These are phyloP conservation scores for Proteles cristata DNA, from an alignment of 2,113 vertebrate genomes.

Conservation along the genomic window DNA sequence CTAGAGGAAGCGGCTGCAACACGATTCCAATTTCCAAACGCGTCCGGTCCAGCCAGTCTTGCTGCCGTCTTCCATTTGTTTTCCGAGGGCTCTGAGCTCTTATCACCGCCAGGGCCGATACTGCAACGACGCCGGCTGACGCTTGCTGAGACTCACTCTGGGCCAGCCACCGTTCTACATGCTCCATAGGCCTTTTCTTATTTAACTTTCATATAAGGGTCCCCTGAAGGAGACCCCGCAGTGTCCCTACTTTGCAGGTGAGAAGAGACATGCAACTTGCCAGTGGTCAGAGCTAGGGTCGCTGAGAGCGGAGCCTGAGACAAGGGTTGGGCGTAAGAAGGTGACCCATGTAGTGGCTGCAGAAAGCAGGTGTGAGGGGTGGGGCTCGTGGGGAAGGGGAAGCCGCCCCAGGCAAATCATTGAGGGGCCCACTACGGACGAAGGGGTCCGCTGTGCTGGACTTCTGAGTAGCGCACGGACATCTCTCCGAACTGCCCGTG, in stretches of 20 bases:
- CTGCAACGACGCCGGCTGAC: background rate
- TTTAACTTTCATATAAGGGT: background rate
- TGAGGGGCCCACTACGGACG: background rate
- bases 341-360: background rate
- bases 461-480: background rate
- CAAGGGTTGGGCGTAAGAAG: background rate
- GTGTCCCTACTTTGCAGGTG: background rate
- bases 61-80: background rate
- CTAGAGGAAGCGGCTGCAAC: background rate
- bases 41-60: background rate
- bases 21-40: fast-evolving
- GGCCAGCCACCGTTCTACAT: background rate
- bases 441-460: background rate
- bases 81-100: background rate
- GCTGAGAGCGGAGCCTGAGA: background rate
- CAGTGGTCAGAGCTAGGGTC: background rate
- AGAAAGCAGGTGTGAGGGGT: background rate
- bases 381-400: background rate
- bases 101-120: background rate
- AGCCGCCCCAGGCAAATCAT: no score
- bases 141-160: background rate
- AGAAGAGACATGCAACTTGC: background rate
- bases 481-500: background rate
- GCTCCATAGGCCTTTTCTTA: background rate
- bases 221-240: background rate